These are phyloP conservation scores for Xiphophorus hellerii DNA, from an alignment of 2,113 vertebrate species.

Conservation along the genomic window DNA sequence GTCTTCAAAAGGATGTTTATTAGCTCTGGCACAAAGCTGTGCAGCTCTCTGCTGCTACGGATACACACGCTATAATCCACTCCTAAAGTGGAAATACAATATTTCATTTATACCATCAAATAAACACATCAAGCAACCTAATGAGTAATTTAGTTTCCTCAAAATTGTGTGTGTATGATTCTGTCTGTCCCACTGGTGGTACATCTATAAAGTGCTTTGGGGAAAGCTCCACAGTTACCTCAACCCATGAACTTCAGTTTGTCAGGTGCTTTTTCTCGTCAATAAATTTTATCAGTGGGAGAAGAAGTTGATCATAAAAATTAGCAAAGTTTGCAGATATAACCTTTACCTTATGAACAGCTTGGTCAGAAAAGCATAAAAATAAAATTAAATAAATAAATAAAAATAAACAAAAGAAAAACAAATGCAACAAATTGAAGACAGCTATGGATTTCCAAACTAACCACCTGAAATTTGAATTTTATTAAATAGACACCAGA, in stretches of 20 bases:
- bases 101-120: neutral
- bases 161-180: neutral
- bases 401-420: neutral
- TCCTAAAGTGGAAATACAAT: neutral
- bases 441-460: neutral
- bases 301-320: too few species aligned
- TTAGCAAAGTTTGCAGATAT: neutral
- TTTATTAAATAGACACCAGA: neutral
- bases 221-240: too few species aligned
- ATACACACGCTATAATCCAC: neutral
- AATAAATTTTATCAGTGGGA: too few species aligned
- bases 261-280: neutral
- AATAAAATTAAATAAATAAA: too few species aligned
- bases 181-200: neutral
- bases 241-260: too few species aligned
- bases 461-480: neutral
- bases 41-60: constrained; percentile 1
- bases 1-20: constrained; percentile 39
- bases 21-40: constrained; percentile 10
- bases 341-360: neutral
- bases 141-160: neutral
- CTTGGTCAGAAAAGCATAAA: neutral
- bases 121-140: neutral
- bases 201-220: neutral
- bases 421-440: neutral